Conservation (phyloP, 2,797 vertebrate species). For the Tolypeutes matacus region DNA sequence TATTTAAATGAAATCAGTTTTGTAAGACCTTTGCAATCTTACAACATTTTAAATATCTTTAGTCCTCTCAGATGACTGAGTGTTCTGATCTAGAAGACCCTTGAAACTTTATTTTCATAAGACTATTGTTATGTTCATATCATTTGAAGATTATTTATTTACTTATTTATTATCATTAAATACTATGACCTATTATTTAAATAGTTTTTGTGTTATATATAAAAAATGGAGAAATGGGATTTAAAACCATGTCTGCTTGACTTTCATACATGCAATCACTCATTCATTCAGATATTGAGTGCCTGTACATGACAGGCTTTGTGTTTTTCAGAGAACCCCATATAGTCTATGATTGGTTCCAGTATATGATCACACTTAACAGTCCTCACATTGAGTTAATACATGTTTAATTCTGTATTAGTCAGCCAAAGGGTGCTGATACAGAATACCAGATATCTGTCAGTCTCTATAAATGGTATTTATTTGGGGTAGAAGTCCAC, state of each 20-base stretch:
- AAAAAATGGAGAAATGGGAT: neutral
- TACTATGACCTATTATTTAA: neutral
- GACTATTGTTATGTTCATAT: neutral
- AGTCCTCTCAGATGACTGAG: neutral
- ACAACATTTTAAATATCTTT: neutral
- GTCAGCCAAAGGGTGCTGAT: no score
- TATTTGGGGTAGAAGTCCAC: no score
- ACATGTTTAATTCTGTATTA: no score
- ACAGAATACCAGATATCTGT: no score
- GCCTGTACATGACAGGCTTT: no score
- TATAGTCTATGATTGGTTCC: neutral
- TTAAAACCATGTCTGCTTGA: neutral
- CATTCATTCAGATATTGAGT: neutral
- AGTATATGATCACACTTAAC: neutral
- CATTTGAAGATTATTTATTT: neutral
- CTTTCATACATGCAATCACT: neutral
- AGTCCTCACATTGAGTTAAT: neutral
- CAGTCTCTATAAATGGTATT: no score
- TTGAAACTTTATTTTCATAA: neutral
- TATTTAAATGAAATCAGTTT: slow-evolving; percentile 6
- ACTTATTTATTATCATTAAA: neutral
- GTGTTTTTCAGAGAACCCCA: neutral
- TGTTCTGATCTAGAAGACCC: neutral
- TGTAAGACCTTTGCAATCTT: neutral
- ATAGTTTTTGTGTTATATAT: neutral